Evolutionary conservation across 2,797 vertebrate genomes (phyloP).

Genomic region (Poecilia gillii): DNA sequence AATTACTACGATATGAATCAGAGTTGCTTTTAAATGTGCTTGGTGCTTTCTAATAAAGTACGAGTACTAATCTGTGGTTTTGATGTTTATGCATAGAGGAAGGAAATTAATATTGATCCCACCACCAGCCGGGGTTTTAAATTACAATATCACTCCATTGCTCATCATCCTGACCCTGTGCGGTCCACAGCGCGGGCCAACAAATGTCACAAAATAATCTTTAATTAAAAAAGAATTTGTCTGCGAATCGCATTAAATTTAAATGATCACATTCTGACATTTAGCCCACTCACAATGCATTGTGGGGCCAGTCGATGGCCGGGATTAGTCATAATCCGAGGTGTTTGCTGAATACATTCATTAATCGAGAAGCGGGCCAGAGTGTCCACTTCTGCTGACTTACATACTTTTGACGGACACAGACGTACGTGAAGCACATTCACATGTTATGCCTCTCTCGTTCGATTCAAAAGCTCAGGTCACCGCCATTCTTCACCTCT

Average conservation of each 20-base stretch:
- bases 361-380: conserved; percentile 52
- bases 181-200: neutral
- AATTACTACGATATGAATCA: conserved; percentile 57
- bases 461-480: conserved; percentile 41
- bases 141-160: conserved; percentile 22
- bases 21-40: conserved; percentile 53
- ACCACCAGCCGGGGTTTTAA: conserved; percentile 18
- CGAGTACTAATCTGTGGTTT: conserved; percentile 56
- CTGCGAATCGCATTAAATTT: conserved; percentile 42
- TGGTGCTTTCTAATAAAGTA: conserved; percentile 66
- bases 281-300: conserved; percentile 48
- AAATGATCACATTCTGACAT: conserved; percentile 55
- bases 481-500: conserved; percentile 38
- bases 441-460: conserved; percentile 7
- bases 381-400: conserved; percentile 52
- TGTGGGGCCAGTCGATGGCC: conserved; percentile 65
- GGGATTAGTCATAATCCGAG: conserved; percentile 73
- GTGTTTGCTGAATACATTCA: conserved; percentile 63
- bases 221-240: conserved; percentile 49
- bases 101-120: conserved; percentile 64
- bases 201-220: conserved; percentile 47
- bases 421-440: conserved; percentile 3
- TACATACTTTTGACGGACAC: conserved; percentile 12
- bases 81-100: conserved; percentile 65
- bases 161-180: conserved; percentile 16